Evolutionary conservation across 1,140 invertebrate species (phyloP), one percentile per base, ranked within the genome.

Genomic region (Brachionus manjavacas): DNA sequence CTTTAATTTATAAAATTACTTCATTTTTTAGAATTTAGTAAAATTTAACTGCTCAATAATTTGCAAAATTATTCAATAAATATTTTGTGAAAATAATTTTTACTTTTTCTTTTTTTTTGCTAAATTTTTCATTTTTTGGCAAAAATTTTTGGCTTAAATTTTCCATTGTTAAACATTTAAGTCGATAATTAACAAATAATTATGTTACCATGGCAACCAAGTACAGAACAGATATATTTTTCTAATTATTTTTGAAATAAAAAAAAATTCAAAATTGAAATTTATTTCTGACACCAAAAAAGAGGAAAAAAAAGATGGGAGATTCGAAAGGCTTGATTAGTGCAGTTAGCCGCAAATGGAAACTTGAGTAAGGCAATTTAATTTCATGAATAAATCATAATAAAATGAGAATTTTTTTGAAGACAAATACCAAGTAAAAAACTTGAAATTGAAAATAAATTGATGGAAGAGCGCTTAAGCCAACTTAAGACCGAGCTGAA

Each of bases 401-500:
- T 35, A 2, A 35, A 35, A 3, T 35, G n/a, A 74, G n/a, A 12
- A 14, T 76, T 74, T 43, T 20, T 41, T 41, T 39, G n/a, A 70
- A 81, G 79, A 31, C 79, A 81, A 35, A 68, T 81, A n/a, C 52
- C 79, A 76, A 89, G 88, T 14, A 86, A 87, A 72, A 86, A 87
- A 39, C 84, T 89, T 43, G 88, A 89, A 66, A 85, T 85, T 9
- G 89, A 89, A 64, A 89, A 87, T 46, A 87, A 86, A 52, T 87
- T 88, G 72, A 89, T 89, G 89, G 89, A 89, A 83, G 88, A 88
- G 23, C 81, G 88, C 23, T 85, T 89, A 1, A 85, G 85, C 25
- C 88, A 89, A 79, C 84, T 89, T 14, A 88, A 88, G 76, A 81
- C 88, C 72, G 88, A 88, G 2, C 88, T 89, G 87, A 88, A 85